These are phyloP conservation scores for Heterodera schachtii DNA, from an alignment of 1,140 invertebrate species.

Conservation along the genomic window DNA sequence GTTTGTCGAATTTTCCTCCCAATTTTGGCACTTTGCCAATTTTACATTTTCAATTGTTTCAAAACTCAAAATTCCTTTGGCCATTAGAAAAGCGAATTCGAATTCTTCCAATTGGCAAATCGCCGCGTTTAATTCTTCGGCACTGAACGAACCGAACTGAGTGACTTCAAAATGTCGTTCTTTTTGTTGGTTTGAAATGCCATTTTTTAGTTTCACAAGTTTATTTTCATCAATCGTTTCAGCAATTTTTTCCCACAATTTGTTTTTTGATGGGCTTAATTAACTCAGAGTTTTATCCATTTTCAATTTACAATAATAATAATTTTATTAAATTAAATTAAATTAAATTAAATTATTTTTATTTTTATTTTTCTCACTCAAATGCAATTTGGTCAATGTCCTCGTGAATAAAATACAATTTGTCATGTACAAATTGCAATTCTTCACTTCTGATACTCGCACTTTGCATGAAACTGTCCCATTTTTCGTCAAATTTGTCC, in stretches of 20 bases:
- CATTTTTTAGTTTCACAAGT: neutral
- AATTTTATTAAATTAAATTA: neutral
- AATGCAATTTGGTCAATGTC: neutral
- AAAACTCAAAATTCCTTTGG: neutral
- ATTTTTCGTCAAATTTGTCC: constrained; percentile 34
- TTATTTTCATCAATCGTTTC: neutral
- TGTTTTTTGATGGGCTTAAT: neutral
- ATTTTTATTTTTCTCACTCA: neutral
- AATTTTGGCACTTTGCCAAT: neutral
- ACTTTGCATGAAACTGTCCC: constrained; percentile 27
- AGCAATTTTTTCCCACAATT: neutral
- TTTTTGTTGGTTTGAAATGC: neutral
- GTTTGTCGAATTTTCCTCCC: neutral
- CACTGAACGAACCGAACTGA: neutral
- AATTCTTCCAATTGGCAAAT: neutral
- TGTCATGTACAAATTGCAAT: neutral
- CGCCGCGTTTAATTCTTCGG: neutral
- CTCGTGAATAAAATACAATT: neutral
- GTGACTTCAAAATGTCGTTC: neutral
- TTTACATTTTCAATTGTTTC: neutral
- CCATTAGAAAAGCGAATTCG: neutral
- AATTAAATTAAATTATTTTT: too few species aligned
- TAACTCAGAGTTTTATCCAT: neutral
- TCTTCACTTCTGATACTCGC: constrained; percentile 9
- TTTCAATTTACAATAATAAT: neutral